Evolutionary conservation across 2,113 vertebrate species (phyloP).

Genomic region (Erpornis zantholeuca): DNA sequence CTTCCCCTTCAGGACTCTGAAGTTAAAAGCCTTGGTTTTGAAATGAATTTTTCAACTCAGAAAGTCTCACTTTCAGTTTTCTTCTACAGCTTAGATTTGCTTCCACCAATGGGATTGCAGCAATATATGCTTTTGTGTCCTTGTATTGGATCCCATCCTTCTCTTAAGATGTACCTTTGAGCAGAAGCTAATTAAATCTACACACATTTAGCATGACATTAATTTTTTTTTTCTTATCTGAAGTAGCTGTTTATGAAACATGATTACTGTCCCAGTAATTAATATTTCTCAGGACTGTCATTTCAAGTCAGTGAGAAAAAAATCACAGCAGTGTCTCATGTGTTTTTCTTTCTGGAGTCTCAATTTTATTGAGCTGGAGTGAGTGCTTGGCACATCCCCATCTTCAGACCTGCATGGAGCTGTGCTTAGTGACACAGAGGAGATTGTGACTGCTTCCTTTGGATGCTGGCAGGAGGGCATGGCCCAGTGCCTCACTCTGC

Average conservation of each 20-base stretch:
- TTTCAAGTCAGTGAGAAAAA: background rate
- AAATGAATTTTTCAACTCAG: background rate
- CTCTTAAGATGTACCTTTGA: background rate
- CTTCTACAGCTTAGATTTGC: background rate
- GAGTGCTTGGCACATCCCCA: background rate
- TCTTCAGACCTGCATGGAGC: background rate
- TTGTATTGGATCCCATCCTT: background rate
- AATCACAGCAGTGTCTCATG: background rate
- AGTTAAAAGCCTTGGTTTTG: background rate
- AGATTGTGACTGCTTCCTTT: background rate
- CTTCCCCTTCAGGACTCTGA: background rate
- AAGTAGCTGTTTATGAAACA: background rate
- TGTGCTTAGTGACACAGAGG: background rate
- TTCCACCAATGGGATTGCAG: background rate
- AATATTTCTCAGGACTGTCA: conserved; percentile 1
- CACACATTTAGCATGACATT: background rate
- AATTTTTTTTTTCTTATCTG: background rate
- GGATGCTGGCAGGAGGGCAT: rapidly evolving
- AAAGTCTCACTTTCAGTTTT: background rate
- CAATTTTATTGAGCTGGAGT: background rate
- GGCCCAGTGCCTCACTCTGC: background rate
- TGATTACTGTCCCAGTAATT: background rate
- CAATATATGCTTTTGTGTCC: background rate
- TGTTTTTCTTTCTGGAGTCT: background rate
- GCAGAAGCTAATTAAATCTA: background rate